Percentiles rank a stretch among this genome's conserved stretches.
Evolutionary conservation across 2,797 vertebrate species (phyloP).

Genomic region (Paramormyrops hopkinsi): DNA sequence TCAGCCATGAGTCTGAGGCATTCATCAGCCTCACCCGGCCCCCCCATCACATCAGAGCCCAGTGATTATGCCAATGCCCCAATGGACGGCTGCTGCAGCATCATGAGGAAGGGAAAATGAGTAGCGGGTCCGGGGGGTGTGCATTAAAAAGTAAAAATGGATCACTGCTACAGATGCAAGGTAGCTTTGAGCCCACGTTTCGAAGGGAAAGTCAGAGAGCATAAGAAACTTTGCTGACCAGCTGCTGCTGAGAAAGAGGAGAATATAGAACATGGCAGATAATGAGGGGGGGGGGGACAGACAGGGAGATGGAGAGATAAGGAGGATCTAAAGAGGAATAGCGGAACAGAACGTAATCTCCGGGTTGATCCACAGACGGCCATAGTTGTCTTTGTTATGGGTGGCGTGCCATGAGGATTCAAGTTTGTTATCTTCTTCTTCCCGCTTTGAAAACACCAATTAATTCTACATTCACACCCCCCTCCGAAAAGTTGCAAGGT

Average conservation of each 20-base stretch:
- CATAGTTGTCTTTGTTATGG: background rate
- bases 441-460: background rate
- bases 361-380: background rate
- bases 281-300: background rate
- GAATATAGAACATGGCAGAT: constrained; percentile 7
- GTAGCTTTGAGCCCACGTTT: background rate
- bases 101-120: background rate
- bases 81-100: background rate
- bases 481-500: background rate
- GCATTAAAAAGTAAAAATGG: background rate
- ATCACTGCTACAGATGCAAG: background rate
- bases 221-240: background rate
- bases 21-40: background rate
- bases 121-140: background rate
- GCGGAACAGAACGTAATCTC: background rate
- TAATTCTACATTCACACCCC: background rate
- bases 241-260: background rate
- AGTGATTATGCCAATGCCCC: background rate
- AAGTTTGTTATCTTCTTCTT: background rate
- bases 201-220: background rate
- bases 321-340: background rate
- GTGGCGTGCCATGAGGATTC: background rate
- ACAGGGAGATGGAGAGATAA: background rate
- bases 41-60: background rate
- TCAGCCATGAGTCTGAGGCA: background rate